Conservation (phyloP, 2,113 vertebrate genomes). For the Eurystomus gularis region DNA sequence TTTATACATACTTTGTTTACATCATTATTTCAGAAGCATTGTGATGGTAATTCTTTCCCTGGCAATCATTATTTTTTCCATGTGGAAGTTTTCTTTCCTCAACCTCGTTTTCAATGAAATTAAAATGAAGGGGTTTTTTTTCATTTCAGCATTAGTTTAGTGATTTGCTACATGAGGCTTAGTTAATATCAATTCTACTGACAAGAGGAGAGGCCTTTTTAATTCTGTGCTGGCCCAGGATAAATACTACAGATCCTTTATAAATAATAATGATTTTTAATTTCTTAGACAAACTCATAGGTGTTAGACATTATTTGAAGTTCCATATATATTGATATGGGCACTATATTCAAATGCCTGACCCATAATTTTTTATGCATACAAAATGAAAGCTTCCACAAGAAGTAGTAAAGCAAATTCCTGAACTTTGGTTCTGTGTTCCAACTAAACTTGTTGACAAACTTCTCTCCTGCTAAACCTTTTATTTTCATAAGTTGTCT, state of each 20-base stretch:
- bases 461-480: background rate
- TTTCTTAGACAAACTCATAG: background rate
- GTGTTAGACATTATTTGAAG: background rate
- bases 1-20: background rate
- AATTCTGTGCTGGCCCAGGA: background rate
- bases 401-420: background rate
- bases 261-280: background rate
- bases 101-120: background rate
- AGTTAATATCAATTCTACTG: background rate
- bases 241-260: background rate
- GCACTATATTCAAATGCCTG: background rate
- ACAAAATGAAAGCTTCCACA: background rate
- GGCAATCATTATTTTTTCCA: background rate
- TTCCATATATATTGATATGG: background rate
- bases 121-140: background rate
- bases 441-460: background rate
- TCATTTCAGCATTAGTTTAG: background rate
- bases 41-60: background rate
- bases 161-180: background rate
- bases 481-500: background rate
- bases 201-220: background rate
- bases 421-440: background rate
- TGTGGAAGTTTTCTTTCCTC: background rate
- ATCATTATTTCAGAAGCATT: background rate
- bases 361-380: background rate